A percentile compares a stretch with the other conserved stretches of the same genome.
Conservation (phyloP, 2,888 invertebrate genomes). For the Lysandra coridon region DNA sequence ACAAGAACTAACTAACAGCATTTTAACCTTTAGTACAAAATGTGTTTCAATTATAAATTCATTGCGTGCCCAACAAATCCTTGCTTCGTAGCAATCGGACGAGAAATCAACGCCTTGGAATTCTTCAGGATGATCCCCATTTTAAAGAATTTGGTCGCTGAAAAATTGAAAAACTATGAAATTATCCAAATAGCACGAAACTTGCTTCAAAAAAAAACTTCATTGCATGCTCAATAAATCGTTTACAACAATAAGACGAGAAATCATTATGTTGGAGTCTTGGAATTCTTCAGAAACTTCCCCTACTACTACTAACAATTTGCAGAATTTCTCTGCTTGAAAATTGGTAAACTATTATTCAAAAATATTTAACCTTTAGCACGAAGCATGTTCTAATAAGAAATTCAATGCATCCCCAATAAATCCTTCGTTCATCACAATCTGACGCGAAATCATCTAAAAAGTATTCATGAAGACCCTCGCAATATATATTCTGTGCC, state of each 20-base stretch:
- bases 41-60: neutral
- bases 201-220: neutral
- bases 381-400: no score
- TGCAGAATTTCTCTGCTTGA: no score
- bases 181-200: neutral
- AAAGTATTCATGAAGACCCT: neutral
- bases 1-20: neutral
- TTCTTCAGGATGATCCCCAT: neutral
- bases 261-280: no score
- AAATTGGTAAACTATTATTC: no score
- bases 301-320: no score
- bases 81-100: neutral
- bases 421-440: neutral
- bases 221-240: no score
- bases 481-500: no score
- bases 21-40: slow-evolving; percentile 11
- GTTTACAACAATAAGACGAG: no score
- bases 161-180: neutral
- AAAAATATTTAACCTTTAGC: no score
- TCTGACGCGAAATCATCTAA: neutral
- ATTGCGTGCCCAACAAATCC: neutral
- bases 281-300: neutral
- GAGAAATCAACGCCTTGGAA: neutral
- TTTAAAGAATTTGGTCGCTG: neutral
- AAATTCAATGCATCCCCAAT: neutral